Conservation (phyloP, 2,888 invertebrate genomes). For the Sphaerophoria rueppellii region DNA sequence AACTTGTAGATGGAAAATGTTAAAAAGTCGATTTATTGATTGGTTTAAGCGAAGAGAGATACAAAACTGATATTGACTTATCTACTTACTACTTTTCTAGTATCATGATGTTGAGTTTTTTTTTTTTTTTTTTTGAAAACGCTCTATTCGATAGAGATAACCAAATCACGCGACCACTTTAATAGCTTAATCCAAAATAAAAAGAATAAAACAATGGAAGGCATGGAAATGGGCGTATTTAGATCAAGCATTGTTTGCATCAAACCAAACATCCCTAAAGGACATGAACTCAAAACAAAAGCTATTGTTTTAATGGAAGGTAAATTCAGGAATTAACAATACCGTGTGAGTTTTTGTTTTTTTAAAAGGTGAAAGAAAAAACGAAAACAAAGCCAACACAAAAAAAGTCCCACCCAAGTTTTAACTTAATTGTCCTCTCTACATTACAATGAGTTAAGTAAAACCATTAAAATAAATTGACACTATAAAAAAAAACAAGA, state of each 20-base stretch:
- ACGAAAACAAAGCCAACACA: not conserved
- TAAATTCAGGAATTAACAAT: slow-evolving; percentile 17
- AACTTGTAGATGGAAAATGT: no score
- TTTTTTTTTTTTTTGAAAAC: no score
- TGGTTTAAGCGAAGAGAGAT: no score
- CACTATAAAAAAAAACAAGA: not conserved
- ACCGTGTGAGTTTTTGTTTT: not conserved
- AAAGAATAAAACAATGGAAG: not conserved
- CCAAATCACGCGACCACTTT: not conserved
- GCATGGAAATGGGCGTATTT: not conserved
- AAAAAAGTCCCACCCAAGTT: not conserved
- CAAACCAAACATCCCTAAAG: not conserved
- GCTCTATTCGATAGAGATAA: no score
- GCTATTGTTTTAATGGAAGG: not conserved
- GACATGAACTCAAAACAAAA: slow-evolving; percentile 10
- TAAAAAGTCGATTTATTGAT: no score
- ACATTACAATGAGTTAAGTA: not conserved
- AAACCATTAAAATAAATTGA: slow-evolving; percentile 10
- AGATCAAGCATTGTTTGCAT: not conserved
- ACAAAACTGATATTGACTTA: no score
- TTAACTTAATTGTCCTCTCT: not conserved
- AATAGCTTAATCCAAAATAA: not conserved
- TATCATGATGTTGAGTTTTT: no score
- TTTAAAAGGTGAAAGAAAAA: no score
- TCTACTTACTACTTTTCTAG: no score